Conservation (phyloP, 2,113 vertebrate species). For the Neofelis nebulosa region DNA sequence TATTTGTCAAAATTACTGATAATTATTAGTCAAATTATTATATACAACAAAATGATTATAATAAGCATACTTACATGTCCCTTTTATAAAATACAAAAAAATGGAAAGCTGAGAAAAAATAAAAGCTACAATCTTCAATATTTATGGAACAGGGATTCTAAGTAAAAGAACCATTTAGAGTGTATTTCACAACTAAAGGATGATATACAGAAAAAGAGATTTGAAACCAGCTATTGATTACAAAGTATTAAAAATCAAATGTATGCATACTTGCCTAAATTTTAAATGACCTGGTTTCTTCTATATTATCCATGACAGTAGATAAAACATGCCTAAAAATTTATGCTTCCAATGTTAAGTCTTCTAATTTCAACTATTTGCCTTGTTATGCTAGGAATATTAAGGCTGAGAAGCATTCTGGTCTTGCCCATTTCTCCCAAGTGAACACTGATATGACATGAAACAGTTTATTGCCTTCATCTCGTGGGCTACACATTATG, state of each 20-base stretch:
- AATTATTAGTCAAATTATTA: slow-evolving; percentile 35
- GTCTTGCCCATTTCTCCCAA: background rate
- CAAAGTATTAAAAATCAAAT: background rate
- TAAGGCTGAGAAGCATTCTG: slow-evolving; percentile 1
- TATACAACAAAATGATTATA: background rate
- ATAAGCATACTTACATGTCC: background rate
- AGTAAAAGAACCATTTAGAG: background rate
- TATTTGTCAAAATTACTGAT: slow-evolving; percentile 25
- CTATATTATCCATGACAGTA: background rate
- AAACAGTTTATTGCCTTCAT: background rate
- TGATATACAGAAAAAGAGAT: background rate
- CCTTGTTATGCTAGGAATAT: background rate
- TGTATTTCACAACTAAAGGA: background rate
- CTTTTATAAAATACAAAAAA: slow-evolving; percentile 3
- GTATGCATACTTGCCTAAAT: background rate
- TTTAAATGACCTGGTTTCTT: background rate
- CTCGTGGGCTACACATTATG: background rate
- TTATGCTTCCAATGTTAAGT: background rate
- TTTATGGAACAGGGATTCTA: background rate
- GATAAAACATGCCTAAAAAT: slow-evolving; percentile 25
- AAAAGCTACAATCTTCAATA: background rate
- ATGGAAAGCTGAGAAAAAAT: background rate
- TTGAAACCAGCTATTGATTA: background rate
- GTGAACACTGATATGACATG: background rate
- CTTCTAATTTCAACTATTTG: background rate